Percentiles rank a stretch among this genome's conserved stretches.
These are phyloP conservation scores for Coelogynopora nodosa DNA, from an alignment of 2,888 invertebrate species.

Conservation along the genomic window DNA sequence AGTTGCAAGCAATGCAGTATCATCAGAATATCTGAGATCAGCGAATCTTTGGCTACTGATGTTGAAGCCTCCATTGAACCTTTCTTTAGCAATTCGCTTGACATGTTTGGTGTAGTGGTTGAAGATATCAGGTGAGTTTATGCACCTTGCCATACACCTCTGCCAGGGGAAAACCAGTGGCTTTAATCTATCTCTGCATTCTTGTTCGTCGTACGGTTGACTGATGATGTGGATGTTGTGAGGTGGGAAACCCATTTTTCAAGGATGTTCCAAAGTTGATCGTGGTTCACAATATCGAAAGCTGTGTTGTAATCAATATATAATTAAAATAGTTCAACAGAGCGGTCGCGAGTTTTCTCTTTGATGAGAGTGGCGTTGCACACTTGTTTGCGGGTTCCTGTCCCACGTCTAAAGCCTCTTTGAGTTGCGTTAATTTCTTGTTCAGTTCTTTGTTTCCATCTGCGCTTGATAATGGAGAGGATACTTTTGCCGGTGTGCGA, in stretches of 20 bases:
- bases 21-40: conserved; percentile 9
- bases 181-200: background rate
- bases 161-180: background rate
- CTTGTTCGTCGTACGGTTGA: background rate
- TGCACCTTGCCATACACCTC: background rate
- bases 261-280: background rate
- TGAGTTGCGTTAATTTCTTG: background rate
- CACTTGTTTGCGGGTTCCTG: background rate
- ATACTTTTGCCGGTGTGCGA: background rate
- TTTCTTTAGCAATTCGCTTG: conserved; percentile 1
- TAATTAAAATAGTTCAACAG: background rate
- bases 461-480: background rate
- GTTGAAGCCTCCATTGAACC: background rate
- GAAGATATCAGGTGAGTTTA: background rate
- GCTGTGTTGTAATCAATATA: background rate
- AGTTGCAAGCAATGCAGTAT: conserved; percentile 8
- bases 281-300: background rate
- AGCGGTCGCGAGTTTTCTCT: conserved; percentile 11
- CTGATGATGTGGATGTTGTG: conserved; percentile 12
- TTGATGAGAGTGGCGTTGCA: conserved; percentile 5
- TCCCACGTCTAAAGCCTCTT: background rate
- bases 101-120: background rate
- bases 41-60: background rate
- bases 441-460: conserved; percentile 1
- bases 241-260: conserved; percentile 11